Conservation (phyloP, 53 echinoderm and acorn worm species). For the Echinarachnius parma region DNA sequence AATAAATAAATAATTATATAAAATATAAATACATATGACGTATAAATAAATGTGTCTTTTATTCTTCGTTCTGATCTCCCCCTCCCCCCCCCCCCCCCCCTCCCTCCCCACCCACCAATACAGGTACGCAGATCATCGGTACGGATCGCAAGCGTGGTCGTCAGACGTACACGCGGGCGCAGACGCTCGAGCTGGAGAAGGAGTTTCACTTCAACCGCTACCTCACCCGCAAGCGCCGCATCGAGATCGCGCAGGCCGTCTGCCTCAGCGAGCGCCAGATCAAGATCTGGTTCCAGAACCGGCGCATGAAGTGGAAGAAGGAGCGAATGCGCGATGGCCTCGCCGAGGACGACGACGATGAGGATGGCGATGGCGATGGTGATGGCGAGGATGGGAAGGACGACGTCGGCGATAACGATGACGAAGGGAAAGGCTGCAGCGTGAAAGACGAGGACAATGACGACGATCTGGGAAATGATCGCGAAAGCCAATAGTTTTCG, state of each 20-base stretch:
- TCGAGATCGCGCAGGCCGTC: constrained; percentile 96
- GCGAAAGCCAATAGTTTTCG: not conserved
- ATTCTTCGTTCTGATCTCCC: not conserved
- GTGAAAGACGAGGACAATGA: constrained; percentile 42
- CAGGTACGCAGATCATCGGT: constrained; percentile 94
- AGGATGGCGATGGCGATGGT: constrained; percentile 4
- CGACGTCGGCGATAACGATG: too few species aligned
- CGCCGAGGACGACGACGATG: constrained; percentile 40
- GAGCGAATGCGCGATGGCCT: constrained; percentile 43
- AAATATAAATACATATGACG: not conserved
- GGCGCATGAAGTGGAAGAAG: constrained; percentile 98
- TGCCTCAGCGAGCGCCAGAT: constrained; percentile 93
- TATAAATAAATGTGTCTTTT: not conserved
- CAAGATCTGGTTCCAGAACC: constrained; percentile 99
- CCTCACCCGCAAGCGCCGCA: constrained; percentile 87
- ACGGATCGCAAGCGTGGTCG: constrained; percentile 93
- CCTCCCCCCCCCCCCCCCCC: not conserved
- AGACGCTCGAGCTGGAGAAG: constrained; percentile 94
- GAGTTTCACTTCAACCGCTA: constrained; percentile 98
- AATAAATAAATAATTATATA: too few species aligned
- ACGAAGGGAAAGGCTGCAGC: constrained; percentile 18
- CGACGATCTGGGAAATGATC: constrained; percentile 28
- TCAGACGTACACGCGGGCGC: constrained; percentile 93
- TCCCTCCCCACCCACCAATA: not conserved
- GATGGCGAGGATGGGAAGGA: constrained; percentile 26